Conservation (phyloP, 2,888 invertebrate genomes). For the Idaea dimidiata region DNA sequence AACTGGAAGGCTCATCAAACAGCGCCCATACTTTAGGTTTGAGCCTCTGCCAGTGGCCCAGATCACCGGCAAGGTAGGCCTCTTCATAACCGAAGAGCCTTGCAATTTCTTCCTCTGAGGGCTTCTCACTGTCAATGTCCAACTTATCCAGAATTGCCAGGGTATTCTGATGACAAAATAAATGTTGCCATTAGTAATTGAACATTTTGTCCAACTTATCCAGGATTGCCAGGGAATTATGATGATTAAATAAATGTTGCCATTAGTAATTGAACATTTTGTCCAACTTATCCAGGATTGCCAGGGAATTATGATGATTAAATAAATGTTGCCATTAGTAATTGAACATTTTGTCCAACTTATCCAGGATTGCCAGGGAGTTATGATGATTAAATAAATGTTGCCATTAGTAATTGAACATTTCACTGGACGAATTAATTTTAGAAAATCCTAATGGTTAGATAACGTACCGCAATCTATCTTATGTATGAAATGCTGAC, state of each 20-base stretch:
- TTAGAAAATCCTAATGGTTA: too few relatives aligned
- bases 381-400: constrained; percentile 81
- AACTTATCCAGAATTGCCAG: constrained; percentile 96
- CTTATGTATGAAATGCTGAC: too few relatives aligned
- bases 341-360: constrained; percentile 84
- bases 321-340: constrained; percentile 4
- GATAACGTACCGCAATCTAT: too few relatives aligned
- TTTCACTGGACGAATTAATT: too few relatives aligned
- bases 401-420: not conserved
- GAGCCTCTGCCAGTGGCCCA: constrained; percentile 93
- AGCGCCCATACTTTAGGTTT: constrained; percentile 97
- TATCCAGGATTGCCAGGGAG: constrained; percentile 96
- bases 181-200: not conserved
- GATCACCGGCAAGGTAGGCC: constrained; percentile 88
- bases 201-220: constrained; percentile 90
- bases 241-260: constrained; percentile 42
- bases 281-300: constrained; percentile 97
- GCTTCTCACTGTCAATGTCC: constrained; percentile 96
- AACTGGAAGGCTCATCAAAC: constrained; percentile 98
- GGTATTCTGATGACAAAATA: constrained; percentile 86
- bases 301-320: constrained; percentile 91
- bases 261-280: constrained; percentile 32
- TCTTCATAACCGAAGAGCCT: constrained; percentile 95
- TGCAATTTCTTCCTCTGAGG: constrained; percentile 95
- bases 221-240: constrained; percentile 97